Percentiles rank a stretch among this genome's conserved stretches.
phyloP scores from a whole-genome alignment of 1,140 invertebrate species.

The Archivesica marissinica region DNA sequence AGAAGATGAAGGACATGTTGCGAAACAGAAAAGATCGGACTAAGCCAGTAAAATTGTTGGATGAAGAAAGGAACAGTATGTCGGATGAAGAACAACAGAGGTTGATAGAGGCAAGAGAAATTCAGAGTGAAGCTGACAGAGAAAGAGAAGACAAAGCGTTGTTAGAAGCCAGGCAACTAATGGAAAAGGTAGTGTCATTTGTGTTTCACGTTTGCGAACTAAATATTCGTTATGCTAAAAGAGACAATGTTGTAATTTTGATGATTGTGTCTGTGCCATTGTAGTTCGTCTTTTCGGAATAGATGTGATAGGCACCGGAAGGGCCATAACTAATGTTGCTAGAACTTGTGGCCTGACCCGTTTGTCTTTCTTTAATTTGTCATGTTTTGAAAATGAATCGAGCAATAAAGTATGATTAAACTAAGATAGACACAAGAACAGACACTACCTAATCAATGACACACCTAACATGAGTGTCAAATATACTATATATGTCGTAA shows the following conservation, averaged over 20 bases:
- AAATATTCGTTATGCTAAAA: too few relatives aligned
- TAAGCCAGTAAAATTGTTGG: conserved; percentile 60
- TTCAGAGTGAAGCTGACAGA: conserved; percentile 77
- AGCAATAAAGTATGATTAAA: too few relatives aligned
- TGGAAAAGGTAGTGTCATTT: conserved; percentile 75
- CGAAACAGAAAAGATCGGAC: conserved; percentile 67
- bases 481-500: too few relatives aligned
- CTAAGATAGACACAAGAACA: conserved; percentile 69
- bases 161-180: conserved; percentile 69
- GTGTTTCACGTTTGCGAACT: too few relatives aligned
- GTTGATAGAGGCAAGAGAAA: conserved; percentile 65
- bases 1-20: conserved; percentile 71
- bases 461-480: conserved; percentile 67
- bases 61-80: conserved; percentile 69
- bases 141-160: conserved; percentile 75
- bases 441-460: conserved; percentile 69
- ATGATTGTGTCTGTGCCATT: too few relatives aligned
- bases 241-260: too few relatives aligned
- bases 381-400: too few relatives aligned
- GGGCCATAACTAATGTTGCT: too few relatives aligned
- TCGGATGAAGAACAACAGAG: conserved; percentile 71
- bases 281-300: too few relatives aligned
- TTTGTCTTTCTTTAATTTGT: too few relatives aligned
- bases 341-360: too few relatives aligned
- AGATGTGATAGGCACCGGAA: too few relatives aligned